These are phyloP conservation scores for Strigamia maritima DNA, from an alignment of 2,888 invertebrate genomes.

Conservation along the genomic window DNA sequence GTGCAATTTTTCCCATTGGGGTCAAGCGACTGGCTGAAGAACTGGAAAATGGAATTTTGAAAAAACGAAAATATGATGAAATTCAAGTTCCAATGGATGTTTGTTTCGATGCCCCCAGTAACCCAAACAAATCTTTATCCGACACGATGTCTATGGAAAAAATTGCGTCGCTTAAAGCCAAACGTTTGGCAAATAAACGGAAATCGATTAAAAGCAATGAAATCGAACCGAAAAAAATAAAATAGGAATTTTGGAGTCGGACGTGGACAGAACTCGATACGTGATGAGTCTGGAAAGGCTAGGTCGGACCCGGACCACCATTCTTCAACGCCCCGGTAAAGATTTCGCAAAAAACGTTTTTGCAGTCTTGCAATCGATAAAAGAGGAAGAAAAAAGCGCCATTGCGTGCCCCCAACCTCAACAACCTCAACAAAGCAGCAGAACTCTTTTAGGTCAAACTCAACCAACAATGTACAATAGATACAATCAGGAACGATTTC, in stretches of 20 bases:
- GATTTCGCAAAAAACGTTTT: constrained; percentile 89
- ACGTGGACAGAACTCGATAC: constrained; percentile 92
- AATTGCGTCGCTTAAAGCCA: constrained; percentile 96
- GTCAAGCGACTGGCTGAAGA: too few relatives aligned
- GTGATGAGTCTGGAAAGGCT: constrained; percentile 92
- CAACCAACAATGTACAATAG: constrained; percentile 88
- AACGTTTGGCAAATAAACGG: constrained; percentile 90
- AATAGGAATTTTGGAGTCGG: constrained; percentile 85
- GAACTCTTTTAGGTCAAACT: constrained; percentile 52
- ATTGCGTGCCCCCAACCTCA: constrained; percentile 37
- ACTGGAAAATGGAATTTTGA: too few relatives aligned
- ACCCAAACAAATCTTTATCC: constrained; percentile 90
- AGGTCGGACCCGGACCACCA: constrained; percentile 93
- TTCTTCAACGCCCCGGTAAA: constrained; percentile 92
- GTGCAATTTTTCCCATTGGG: too few relatives aligned
- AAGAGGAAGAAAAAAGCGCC: constrained; percentile 83
- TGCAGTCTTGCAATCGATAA: constrained; percentile 84
- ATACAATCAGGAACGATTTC: constrained; percentile 98
- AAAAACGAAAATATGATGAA: constrained; percentile 60
- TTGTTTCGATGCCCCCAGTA: constrained; percentile 89
- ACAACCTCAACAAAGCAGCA: constrained; percentile 41
- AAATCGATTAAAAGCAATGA: constrained; percentile 95
- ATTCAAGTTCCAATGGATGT: constrained; percentile 85
- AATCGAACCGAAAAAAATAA: constrained; percentile 57
- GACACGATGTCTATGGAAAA: constrained; percentile 98